phyloP scores from a whole-genome alignment of 2,797 vertebrate genomes.

The Malacoraja senta region DNA sequence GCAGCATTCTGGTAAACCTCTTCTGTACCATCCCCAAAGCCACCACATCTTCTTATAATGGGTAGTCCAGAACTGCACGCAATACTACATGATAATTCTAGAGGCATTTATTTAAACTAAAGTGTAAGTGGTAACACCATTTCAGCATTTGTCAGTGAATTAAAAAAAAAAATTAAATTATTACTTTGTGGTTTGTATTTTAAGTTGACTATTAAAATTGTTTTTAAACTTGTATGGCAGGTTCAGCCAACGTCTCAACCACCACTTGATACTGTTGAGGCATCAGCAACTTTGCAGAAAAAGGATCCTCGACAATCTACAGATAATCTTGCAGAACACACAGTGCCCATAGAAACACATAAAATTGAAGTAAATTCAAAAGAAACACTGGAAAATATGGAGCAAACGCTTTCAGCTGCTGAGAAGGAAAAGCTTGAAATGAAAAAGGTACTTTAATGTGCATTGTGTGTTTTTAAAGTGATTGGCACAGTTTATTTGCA shows the following conservation, averaged over 20 bases:
- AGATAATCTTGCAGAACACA: constrained; percentile 39
- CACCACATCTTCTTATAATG: no score
- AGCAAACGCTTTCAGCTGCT: constrained; percentile 53
- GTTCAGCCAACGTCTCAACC: constrained; percentile 44
- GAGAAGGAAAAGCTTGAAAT: constrained; percentile 63
- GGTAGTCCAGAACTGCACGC: no score
- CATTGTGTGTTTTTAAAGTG: not conserved
- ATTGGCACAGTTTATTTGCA: not conserved
- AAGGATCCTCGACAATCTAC: constrained; percentile 41
- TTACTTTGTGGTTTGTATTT: not conserved
- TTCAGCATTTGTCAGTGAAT: not conserved
- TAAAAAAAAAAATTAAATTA: not conserved
- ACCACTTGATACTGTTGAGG: constrained; percentile 48
- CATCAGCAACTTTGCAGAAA: constrained; percentile 46
- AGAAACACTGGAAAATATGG: constrained; percentile 53
- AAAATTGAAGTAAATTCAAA: constrained; percentile 50
- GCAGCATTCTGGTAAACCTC: no score
- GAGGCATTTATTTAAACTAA: not conserved
- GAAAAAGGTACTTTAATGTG: constrained; percentile 54
- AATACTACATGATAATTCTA: not conserved
- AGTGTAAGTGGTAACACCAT: not conserved
- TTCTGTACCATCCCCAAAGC: no score
- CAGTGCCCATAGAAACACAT: constrained; percentile 41
- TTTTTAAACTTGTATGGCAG: constrained; percentile 43
- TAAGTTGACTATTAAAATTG: not conserved